Base-by-base conservation (phyloP, 2,797 vertebrate species). In the Numenius phaeopus region DNA sequence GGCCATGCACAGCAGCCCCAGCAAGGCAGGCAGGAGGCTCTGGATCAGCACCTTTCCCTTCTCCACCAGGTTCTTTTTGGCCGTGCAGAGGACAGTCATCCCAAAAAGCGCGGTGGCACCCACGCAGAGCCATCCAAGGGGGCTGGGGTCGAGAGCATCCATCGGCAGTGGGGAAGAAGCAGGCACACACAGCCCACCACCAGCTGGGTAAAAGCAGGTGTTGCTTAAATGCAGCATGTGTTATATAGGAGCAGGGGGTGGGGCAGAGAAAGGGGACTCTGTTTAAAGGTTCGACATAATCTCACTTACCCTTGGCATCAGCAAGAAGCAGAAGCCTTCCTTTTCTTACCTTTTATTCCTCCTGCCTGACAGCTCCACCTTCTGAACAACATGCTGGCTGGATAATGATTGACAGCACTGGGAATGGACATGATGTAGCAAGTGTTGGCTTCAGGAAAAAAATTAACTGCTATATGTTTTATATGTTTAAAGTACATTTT, bases 341-440 rank as follows among this genome's bases (percentile, higher is more conserved):
- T 79, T 49, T 66, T 59, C 58, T 95, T 66, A 92, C 92, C 94
- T 97, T 80, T 91, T 84, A 20, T 52, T 95, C 70, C 78, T 79
- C 62, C 81, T 96, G 84, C 87, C 90, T 94, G 85, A 92, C 81
- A 87, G 89, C 96, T 97, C 97, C 98, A 97, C 97, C 97, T 96
- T 94, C 97, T 75, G 91, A 97, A 94, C 87, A 75, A 96, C 73
- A 44, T 27, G 95, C 92, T 57, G 95, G 47, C 91, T 97, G 82
- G 97, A 81, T 97, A 98, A 98, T 97, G 89, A 98, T 96, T 98
- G 98, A 98, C 95, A 97, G 92, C 93, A 7, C 82, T 37, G 30
- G 84, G 86, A 92, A 90, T 52, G 70, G 93, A 76, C 76, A 20
- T 21, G 89, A 86, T 90, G 70, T 32, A 88, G 77, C 42, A 91